Evolutionary conservation across 1,140 invertebrate genomes (phyloP).

Genomic region (Brachionus rubens): DNA sequence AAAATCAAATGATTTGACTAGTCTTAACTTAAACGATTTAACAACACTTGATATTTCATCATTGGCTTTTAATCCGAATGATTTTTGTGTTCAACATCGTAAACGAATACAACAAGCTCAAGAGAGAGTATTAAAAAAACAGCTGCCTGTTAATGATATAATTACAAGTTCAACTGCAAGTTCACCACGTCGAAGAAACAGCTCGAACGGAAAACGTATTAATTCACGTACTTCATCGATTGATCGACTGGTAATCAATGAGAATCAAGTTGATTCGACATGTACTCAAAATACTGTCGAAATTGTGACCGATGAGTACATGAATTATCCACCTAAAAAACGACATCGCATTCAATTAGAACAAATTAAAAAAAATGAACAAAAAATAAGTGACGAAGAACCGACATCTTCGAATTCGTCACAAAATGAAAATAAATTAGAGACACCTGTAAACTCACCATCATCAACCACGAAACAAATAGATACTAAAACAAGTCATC

Average conservation of each 20-base stretch:
- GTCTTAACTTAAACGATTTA: conserved; percentile 14
- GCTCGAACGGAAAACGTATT: neutral
- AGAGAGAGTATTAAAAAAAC: conserved; percentile 27
- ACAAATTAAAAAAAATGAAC: neutral
- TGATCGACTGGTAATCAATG: neutral
- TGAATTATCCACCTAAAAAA: conserved; percentile 38
- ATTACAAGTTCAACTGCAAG: neutral
- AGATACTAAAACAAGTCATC: neutral
- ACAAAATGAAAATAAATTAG: neutral
- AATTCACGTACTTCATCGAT: neutral
- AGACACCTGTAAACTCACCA: conserved; percentile 1
- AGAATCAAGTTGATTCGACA: conserved; percentile 12
- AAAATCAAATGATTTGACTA: neutral
- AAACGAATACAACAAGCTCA: conserved; percentile 46
- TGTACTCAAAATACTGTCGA: neutral
- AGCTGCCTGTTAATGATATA: neutral
- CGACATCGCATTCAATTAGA: conserved; percentile 9
- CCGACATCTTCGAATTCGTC: conserved; percentile 4
- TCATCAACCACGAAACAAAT: neutral
- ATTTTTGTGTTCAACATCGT: conserved; percentile 33
- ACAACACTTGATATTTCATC: conserved; percentile 5
- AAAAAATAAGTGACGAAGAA: neutral
- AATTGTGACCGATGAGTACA: neutral
- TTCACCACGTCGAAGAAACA: neutral
- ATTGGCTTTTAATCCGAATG: conserved; percentile 35